A percentile compares a stretch with the other conserved stretches of the same genome.
These are phyloP conservation scores for Eubasilissa regina DNA, from an alignment of 1,140 invertebrate species.

Conservation along the genomic window DNA sequence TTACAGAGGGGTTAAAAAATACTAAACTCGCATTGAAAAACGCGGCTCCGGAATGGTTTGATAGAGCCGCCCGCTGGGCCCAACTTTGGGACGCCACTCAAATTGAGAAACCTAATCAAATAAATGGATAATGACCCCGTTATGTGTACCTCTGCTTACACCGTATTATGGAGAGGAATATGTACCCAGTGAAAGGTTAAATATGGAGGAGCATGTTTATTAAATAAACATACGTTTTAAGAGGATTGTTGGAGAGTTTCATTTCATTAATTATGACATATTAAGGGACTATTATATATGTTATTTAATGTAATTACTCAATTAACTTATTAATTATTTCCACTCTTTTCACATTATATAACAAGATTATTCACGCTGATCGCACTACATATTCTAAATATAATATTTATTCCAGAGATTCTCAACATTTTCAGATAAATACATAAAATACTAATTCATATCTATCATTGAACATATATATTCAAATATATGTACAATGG, in stretches of 20 bases:
- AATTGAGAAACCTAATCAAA: constrained; percentile 59
- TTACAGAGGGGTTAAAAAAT: background rate
- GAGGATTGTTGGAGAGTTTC: constrained; percentile 13
- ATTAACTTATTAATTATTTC: no score
- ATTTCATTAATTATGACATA: constrained; percentile 23
- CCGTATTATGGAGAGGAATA: background rate
- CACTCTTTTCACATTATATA: no score
- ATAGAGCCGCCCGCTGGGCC: constrained; percentile 30
- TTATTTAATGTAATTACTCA: no score
- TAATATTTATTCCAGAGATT: no score
- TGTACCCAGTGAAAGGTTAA: constrained; percentile 30
- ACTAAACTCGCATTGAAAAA: constrained; percentile 6
- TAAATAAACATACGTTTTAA: constrained; percentile 25
- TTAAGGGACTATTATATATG: constrained; percentile 33
- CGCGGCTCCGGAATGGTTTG: background rate
- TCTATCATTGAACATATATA: no score
- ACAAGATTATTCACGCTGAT: no score
- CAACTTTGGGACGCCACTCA: constrained; percentile 54
- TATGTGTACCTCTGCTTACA: constrained; percentile 39
- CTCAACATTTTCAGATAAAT: no score
- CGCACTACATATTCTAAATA: no score
- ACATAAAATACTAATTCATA: no score
- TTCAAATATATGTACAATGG: no score
- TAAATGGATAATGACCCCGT: constrained; percentile 60
- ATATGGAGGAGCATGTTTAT: constrained; percentile 15